Evolutionary conservation across 2,888 invertebrate genomes (phyloP).

Genomic region (Drosophila mettleri): DNA sequence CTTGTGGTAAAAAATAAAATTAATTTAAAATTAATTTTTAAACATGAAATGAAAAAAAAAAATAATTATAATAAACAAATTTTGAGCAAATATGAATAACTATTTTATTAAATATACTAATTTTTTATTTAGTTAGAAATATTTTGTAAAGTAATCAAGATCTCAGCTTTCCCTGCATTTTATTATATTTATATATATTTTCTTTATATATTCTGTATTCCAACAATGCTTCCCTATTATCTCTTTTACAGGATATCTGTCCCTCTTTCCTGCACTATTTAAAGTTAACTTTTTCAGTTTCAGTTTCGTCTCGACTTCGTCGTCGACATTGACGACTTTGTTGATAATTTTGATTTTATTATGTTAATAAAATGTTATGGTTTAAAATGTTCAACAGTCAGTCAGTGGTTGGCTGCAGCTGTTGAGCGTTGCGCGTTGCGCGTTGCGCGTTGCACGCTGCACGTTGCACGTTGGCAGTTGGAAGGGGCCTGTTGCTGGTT

Average conservation of each 20-base stretch:
- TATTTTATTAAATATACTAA: no score
- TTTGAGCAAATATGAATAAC: no score
- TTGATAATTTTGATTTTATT: slow-evolving; percentile 84
- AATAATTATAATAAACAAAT: no score
- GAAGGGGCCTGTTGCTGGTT: slow-evolving; percentile 6
- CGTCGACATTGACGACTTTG: slow-evolving; percentile 80
- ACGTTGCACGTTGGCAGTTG: slow-evolving; percentile 22
- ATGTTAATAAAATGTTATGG: slow-evolving; percentile 84
- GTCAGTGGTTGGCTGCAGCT: slow-evolving; percentile 48
- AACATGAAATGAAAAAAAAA: no score
- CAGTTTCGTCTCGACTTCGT: slow-evolving; percentile 48
- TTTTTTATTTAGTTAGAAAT: no score
- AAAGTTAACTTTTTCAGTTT: slow-evolving; percentile 40
- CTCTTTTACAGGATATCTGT: slow-evolving; percentile 6
- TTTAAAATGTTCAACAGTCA: slow-evolving; percentile 79
- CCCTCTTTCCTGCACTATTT: neutral
- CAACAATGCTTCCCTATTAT: no score
- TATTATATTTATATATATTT: no score
- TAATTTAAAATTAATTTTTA: neutral
- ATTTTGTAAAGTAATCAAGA: no score
- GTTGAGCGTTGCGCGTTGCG: slow-evolving; percentile 34
- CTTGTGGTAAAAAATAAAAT: neutral
- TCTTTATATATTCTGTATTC: no score
- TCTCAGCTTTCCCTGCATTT: no score
- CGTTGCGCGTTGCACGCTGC: slow-evolving; percentile 33